Evolutionary conservation across 2,888 invertebrate species (phyloP), one percentile per base, ranked within the genome.

Genomic region (Loripinus fragilis): DNA sequence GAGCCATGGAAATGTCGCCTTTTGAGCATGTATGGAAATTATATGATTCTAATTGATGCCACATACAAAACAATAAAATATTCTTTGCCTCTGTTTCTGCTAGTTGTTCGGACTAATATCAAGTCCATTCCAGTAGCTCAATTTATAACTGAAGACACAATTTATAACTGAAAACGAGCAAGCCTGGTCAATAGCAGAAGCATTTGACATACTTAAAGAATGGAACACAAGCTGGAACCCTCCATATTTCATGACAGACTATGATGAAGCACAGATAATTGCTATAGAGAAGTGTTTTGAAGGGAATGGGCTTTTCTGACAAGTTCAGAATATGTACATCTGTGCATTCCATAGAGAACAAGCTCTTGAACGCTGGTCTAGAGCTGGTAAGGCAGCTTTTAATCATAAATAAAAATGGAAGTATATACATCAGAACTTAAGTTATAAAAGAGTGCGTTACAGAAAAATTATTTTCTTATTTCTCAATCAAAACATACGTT

Each of bases 11-110:
- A n/a, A n/a, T n/a, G n/a, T n/a, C n/a, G n/a, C n/a, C n/a, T n/a
- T n/a, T n/a, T n/a, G n/a, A n/a, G n/a, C n/a, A n/a, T n/a, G n/a
- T n/a, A n/a, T n/a, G n/a, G n/a, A n/a, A n/a, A n/a, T n/a, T n/a
- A n/a, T n/a, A n/a, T n/a, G n/a, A n/a, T n/a, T n/a, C n/a, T n/a
- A n/a, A n/a, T n/a, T n/a, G n/a, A n/a, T n/a, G n/a, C n/a, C n/a
- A n/a, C n/a, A n/a, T n/a, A n/a, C n/a, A n/a, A n/a, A n/a, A 72
- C 72, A 12, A 72, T 48, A 30, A 66, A 42, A 72, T 72, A 72
- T 30, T 64, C 72, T 20, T 23, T 72, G 33, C 72, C 72, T 30
- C 33, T 72, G 45, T 72, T 72, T 42, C 30, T 72, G 17, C 65
- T 72, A 15, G 30, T 30, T 64, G 72, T 72, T 20, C 52, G 64